Evolutionary conservation across 2,797 vertebrate species (phyloP).

Genomic region (Protonibea diacanthus): DNA sequence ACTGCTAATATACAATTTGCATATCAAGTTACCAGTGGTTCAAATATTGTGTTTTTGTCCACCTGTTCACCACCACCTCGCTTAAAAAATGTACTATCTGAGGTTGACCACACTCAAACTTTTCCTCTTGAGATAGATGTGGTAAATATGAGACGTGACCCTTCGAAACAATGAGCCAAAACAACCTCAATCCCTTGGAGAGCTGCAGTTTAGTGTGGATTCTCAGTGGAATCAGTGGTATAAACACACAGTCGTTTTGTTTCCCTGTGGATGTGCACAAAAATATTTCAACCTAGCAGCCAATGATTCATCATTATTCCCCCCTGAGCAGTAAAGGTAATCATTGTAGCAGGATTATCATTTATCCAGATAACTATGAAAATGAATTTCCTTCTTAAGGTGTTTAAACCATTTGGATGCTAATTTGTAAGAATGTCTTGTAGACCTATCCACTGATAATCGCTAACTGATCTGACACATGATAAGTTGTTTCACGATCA

Average conservation of each 20-base stretch:
- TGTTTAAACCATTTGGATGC: slow-evolving; percentile 1
- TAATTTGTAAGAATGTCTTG: slow-evolving; percentile 5
- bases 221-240: neutral
- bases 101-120: too few species aligned
- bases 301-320: neutral
- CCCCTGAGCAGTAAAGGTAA: neutral
- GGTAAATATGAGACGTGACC: neutral
- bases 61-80: too few species aligned
- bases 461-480: slow-evolving; percentile 22
- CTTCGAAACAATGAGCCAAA: neutral
- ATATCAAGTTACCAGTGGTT: neutral
- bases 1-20: neutral
- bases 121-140: neutral
- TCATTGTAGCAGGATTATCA: slow-evolving; percentile 1
- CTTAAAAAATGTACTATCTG: too few species aligned
- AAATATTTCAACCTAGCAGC: slow-evolving; percentile 1
- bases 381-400: neutral
- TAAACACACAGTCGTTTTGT: neutral
- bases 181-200: neutral
- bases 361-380: neutral
- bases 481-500: slow-evolving; percentile 28
- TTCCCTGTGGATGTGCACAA: neutral
- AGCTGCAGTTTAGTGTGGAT: neutral
- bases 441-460: slow-evolving; percentile 15
- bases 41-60: neutral